Conservation (phyloP, 2,113 vertebrate genomes). For the Eubucco bourcierii region DNA sequence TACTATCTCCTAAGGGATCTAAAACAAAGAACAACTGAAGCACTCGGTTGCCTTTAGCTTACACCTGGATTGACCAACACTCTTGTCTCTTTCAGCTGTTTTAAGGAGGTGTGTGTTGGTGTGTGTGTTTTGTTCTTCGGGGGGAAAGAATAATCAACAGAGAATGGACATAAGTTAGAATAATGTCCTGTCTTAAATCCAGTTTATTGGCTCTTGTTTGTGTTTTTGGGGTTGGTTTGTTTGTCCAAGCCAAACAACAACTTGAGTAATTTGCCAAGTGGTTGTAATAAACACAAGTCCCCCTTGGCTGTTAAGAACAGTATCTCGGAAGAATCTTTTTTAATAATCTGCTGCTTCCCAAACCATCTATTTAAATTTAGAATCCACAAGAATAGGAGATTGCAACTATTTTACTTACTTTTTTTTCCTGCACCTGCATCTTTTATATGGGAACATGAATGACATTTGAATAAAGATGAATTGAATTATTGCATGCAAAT, state of each 20-base stretch:
- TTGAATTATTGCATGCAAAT: not conserved
- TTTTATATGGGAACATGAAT: not conserved
- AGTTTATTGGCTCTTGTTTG: not conserved
- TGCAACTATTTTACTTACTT: not conserved
- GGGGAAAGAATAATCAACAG: not conserved
- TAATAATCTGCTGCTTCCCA: slow-evolving; percentile 31
- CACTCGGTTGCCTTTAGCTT: not conserved
- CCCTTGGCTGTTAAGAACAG: not conserved
- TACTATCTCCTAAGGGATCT: not conserved
- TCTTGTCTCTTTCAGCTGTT: not conserved
- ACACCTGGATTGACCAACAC: not conserved
- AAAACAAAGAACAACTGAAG: not conserved
- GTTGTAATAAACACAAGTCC: not conserved
- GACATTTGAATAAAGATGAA: not conserved
- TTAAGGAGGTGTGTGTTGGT: not conserved
- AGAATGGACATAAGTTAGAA: not conserved
- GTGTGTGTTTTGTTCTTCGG: too few species aligned
- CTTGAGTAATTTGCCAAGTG: not conserved
- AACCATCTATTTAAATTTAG: slow-evolving; percentile 12
- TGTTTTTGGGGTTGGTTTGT: not conserved
- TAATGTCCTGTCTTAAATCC: not conserved
- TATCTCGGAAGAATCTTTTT: not conserved
- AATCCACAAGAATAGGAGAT: not conserved
- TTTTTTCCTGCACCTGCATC: not conserved
- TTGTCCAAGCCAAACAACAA: not conserved